Percentiles rank a stretch among this genome's conserved stretches.
phyloP scores from a whole-genome alignment of 2,797 vertebrate species.

The Microctenopoma stevenorrisi region DNA sequence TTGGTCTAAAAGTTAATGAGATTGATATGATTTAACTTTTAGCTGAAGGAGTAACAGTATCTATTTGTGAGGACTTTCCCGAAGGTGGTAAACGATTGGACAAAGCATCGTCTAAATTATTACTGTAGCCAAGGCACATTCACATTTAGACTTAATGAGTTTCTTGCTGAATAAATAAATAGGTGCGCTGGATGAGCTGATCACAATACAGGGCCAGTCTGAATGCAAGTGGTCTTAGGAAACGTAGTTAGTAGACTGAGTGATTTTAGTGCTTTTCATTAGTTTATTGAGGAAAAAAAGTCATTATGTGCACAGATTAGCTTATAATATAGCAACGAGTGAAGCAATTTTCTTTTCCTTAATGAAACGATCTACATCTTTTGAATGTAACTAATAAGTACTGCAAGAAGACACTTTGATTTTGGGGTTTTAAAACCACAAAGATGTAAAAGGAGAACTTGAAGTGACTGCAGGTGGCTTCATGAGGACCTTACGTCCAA shows the following conservation, averaged over 20 bases:
- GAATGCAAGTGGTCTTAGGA: conserved; percentile 19
- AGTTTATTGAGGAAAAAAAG: conserved; percentile 53
- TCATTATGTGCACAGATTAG: conserved; percentile 33
- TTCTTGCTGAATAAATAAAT: conserved; percentile 46
- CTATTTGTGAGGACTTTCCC: conserved; percentile 26
- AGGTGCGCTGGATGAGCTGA: conserved; percentile 27
- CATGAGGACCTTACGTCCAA: conserved; percentile 28
- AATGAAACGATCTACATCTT: conserved; percentile 4
- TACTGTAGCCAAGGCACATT: conserved; percentile 77
- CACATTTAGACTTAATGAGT: conserved; percentile 48
- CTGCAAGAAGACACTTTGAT: conserved; percentile 7
- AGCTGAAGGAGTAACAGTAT: conserved; percentile 34
- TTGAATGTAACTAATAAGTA: conserved; percentile 20
- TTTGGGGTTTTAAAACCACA: conserved; percentile 21
- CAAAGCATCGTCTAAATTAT: conserved; percentile 46
- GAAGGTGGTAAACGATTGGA: conserved; percentile 39
- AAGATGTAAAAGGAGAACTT: conserved; percentile 22
- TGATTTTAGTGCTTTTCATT: conserved; percentile 40
- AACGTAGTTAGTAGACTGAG: conserved; percentile 1
- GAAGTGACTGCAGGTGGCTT: conserved; percentile 32
- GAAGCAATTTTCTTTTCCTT: not conserved
- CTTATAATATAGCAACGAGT: conserved; percentile 2
- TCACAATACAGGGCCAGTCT: conserved; percentile 29
- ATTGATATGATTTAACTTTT: conserved; percentile 49
- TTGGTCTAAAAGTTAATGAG: conserved; percentile 32